Base-by-base conservation (phyloP, 2,797 vertebrate species). In the Eptatretus atami region DNA sequence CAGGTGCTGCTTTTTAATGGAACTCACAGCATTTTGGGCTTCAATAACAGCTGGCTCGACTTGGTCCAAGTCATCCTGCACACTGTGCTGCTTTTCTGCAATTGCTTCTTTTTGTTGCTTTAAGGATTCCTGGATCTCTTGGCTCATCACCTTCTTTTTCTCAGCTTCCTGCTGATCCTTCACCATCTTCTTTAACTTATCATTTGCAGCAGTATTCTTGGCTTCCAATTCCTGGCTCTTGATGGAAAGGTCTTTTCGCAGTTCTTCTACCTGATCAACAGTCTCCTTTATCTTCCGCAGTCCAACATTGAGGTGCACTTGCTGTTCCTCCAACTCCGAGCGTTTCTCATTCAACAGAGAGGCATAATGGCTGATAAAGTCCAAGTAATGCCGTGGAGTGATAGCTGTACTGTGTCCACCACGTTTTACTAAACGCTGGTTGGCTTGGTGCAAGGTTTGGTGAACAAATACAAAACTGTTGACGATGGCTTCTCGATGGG, bases 91-190 rank as follows among this genome's bases (percentile, higher is more conserved):
- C 67, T 99, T 96, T 75, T 94, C 86, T 61, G 88, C 93, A 69
- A 96, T 99, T 63, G 78, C 78, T 64, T 90, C 90, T 72, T 99
- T 90, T 71, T 99, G 92, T 71, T 83, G 94, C 70, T 95, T 92
- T 66, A 99, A 78, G 66, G 92, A 76, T 63, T 99, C 90, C 73
- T 96, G 88, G 67, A 99, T 99, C 69, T 99, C 90, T 67, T 99
- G 92, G 75, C 92, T 96, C 90, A 95, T 88, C 68, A 96, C 92
- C 83, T 99, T 96, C 68, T 96, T 95, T 81, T 99, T 99, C 66
- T 98, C 92, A 0, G 92, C 92, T 72, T 99, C 90, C 68, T 99
- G 90, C 64, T 96, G 88, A 74, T 94, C 88, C 72, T 96, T 96
- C 65, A 94, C 88, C 90, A 96, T 95, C 76, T 96, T 96, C 73